Percentiles rank a stretch among this genome's conserved stretches.
phyloP scores from a whole-genome alignment of 2,888 invertebrate genomes.

The Melikaiella ostensackeni region DNA sequence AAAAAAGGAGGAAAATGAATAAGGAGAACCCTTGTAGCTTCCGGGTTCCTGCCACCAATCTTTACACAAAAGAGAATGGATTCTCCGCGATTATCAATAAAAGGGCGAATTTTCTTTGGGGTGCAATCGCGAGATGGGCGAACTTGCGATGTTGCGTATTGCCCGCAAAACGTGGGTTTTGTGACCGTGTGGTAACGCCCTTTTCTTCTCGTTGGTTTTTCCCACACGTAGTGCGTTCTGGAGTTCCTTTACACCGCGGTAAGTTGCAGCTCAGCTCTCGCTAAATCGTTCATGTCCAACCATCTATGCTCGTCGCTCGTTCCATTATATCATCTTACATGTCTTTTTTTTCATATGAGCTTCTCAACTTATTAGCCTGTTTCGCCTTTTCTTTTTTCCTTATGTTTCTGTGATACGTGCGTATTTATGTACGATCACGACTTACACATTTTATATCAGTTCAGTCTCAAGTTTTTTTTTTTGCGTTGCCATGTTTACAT shows the following conservation, averaged over 20 bases:
- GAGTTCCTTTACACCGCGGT: slow-evolving; percentile 99
- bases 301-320: slow-evolving; percentile 73
- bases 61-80: not conserved
- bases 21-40: slow-evolving; percentile 33
- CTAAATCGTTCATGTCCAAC: slow-evolving; percentile 72
- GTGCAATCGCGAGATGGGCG: slow-evolving; percentile 5
- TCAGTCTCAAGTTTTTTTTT: slow-evolving; percentile 3
- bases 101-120: slow-evolving; percentile 3
- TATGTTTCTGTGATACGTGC: slow-evolving; percentile 50
- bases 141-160: slow-evolving; percentile 66
- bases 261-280: slow-evolving; percentile 86
- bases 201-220: slow-evolving; percentile 77
- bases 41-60: not conserved
- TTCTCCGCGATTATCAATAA: not conserved
- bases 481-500: slow-evolving; percentile 36
- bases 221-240: slow-evolving; percentile 94
- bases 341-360: slow-evolving; percentile 61
- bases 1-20: slow-evolving; percentile 33
- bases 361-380: slow-evolving; percentile 59
- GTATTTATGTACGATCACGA: slow-evolving; percentile 8
- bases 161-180: slow-evolving; percentile 72
- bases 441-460: slow-evolving; percentile 10
- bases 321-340: slow-evolving; percentile 69
- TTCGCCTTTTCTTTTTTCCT: slow-evolving; percentile 50
- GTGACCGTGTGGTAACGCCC: slow-evolving; percentile 78